Evolutionary conservation across 1,140 invertebrate species (phyloP).

Genomic region (Formica exsecta): DNA sequence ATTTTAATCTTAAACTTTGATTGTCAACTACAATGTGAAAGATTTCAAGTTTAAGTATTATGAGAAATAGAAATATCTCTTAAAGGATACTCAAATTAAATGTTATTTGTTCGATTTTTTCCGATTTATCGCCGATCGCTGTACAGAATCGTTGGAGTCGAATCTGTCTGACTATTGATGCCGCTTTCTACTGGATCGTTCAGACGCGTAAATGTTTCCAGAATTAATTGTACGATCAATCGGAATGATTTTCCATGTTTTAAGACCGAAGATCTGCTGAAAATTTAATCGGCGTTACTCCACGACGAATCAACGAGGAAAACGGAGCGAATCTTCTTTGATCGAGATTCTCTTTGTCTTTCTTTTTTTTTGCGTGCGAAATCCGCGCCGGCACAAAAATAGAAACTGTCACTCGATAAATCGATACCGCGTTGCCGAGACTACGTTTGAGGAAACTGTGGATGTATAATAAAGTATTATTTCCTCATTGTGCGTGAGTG

Average conservation of each 20-base stretch:
- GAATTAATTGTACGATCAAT: slow-evolving; percentile 20
- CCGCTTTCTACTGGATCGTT: background rate
- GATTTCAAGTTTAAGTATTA: background rate
- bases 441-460: slow-evolving; percentile 30
- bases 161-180: slow-evolving; percentile 4
- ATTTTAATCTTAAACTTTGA: background rate
- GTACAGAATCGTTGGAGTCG: background rate
- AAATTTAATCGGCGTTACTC: background rate
- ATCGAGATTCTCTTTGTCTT: background rate
- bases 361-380: slow-evolving; percentile 24
- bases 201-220: slow-evolving; percentile 14
- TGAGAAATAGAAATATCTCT: background rate
- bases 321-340: background rate
- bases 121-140: background rate
- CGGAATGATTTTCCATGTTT: background rate
- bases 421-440: slow-evolving; percentile 45
- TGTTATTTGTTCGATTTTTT: background rate
- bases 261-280: background rate
- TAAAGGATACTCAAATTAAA: background rate
- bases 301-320: background rate
- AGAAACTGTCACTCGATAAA: slow-evolving; percentile 63
- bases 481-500: slow-evolving; percentile 41
- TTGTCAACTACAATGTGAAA: background rate
- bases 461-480: slow-evolving; percentile 26
- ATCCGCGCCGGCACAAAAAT: slow-evolving; percentile 42